Evolutionary conservation across 2,797 vertebrate species (phyloP), one percentile per base, ranked within the genome.

Genomic region (Pampus argenteus): DNA sequence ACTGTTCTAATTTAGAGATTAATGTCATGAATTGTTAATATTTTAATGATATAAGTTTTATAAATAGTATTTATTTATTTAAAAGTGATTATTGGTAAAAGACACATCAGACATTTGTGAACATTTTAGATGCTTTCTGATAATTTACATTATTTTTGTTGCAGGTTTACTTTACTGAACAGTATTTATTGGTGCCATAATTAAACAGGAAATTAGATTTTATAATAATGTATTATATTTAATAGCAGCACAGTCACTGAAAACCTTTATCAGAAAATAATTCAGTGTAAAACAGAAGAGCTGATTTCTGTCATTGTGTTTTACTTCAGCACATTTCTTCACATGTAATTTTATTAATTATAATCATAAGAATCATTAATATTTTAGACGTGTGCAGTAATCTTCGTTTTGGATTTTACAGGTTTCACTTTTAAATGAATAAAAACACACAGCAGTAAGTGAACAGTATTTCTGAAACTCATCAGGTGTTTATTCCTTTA

Each of bases 341-440:
- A 73, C n/a, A n/a, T n/a, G n/a, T n/a, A n/a, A n/a, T n/a, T n/a
- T n/a, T n/a, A n/a, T n/a, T n/a, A n/a, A n/a, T n/a, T n/a, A n/a
- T n/a, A n/a, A n/a, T n/a, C n/a, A n/a, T n/a, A n/a, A n/a, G n/a
- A n/a, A n/a, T n/a, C n/a, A n/a, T n/a, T 76, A 78, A 63, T 65
- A 71, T 82, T 55, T 82, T 58, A 78, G 36, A 72, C 56, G 65
- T 45, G 56, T 69, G 52, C 48, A 81, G 48, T 81, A 84, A 83
- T 89, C 72, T 76, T 29, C 81, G 74, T 56, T 79, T 78, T 66
- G 63, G 68, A 84, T 90, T 83, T 83, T 58, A 63, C 14, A 23
- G 36, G 52, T 66, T 66, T 65, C 9, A 23, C 42, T 64, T 66
- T 54, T 59, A 62, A 13, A 22, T 69, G 57, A 47, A 65, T 44